Conservation (phyloP, 2,888 invertebrate species). For the Macropis europaea region DNA sequence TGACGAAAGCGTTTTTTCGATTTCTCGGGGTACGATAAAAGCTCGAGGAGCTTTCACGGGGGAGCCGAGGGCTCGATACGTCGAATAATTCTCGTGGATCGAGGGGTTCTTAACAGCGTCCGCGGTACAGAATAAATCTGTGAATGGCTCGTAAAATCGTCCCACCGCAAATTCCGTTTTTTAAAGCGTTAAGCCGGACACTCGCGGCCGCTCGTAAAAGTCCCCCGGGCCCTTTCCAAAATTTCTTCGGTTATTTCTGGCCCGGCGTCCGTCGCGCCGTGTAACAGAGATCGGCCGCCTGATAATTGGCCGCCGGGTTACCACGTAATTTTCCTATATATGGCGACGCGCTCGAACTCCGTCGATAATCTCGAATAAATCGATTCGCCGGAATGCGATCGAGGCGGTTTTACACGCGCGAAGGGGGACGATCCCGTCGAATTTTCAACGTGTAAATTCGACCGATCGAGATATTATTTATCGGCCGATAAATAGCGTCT, state of each 20-base stretch:
- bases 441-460: neutral
- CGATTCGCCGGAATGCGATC: slow-evolving; percentile 7
- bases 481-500: no score
- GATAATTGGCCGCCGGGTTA: slow-evolving; percentile 45
- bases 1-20: neutral
- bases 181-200: slow-evolving; percentile 38
- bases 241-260: slow-evolving; percentile 43
- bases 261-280: neutral
- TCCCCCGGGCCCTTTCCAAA: slow-evolving; percentile 16
- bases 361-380: slow-evolving; percentile 34
- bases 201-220: slow-evolving; percentile 49
- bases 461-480: no score
- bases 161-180: slow-evolving; percentile 36
- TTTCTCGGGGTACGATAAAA: neutral
- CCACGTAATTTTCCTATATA: slow-evolving; percentile 23
- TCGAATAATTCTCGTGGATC: slow-evolving; percentile 5
- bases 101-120: slow-evolving; percentile 13
- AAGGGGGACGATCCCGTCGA: no score
- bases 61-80: neutral
- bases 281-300: slow-evolving; percentile 38
- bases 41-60: neutral
- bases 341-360: neutral
- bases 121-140: slow-evolving; percentile 43
- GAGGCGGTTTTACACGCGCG: neutral
- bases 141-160: slow-evolving; percentile 51